Evolutionary conservation across 2,888 invertebrate genomes (phyloP), one percentile per base, ranked within the genome.

Genomic region (Xestia xanthographa): DNA sequence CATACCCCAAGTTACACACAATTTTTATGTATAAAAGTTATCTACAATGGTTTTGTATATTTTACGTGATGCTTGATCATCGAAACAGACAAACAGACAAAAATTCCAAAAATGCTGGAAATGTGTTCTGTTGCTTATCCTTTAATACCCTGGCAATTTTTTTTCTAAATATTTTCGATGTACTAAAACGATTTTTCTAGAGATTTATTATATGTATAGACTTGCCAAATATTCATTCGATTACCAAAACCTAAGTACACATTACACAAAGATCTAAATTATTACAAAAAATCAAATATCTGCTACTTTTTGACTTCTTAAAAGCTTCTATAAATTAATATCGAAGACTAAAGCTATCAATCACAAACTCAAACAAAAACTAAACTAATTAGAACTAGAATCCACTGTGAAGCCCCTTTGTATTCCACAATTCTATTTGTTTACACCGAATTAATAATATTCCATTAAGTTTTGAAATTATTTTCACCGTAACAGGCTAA

Each of bases 331-430:
- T 34, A 34, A 60, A 50, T 65, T 2, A 43, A 72, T 67, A 29
- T 65, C 43, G 56, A 53, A 62, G 8, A 71, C 29, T 43, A 26
- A 74, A 69, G 43, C 68, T 14, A 66, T 72, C 53, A 80, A 56
- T 63, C 34, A 71, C 34, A 68, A 81, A 77, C 66, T 66, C 56
- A 65, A 70, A 73, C 58, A 58, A 58, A 62, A 73, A 58, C 56
- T 0, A 79, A 82, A 71, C 66, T 73, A 67, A 76, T 76, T 79
- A 79, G 14, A 73, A 71, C 22, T 77, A 60, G 38, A 56, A 75
- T 65, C 68, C 11, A 29, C 3, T 38, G 8, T 38, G 38, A 48
- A 74, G 34, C 66, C 20, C 0, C 17, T 75, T 65, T 76, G 71
- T 76, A 17, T 62, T 68, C 20, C 41, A 66, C 20, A 60, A 76